Evolutionary conservation across 2,797 vertebrate species (phyloP), one percentile per base, ranked within the genome.

Genomic region (Sebastolobus alascanus): DNA sequence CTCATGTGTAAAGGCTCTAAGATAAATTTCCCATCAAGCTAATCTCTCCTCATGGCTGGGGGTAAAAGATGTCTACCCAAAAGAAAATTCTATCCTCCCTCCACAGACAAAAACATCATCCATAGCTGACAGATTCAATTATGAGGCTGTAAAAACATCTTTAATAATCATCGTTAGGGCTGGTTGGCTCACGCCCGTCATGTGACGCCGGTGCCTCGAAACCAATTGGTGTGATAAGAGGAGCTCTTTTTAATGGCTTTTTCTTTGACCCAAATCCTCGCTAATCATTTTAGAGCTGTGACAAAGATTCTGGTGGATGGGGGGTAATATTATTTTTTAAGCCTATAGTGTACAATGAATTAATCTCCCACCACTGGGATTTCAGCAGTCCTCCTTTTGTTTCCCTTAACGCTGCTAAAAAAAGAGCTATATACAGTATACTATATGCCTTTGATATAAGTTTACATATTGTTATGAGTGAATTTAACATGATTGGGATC

Each of bases 211-310:
- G 31, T 16, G 55, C 75, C 61, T 66, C 64, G 35, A 80, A 80
- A 69, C 67, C 78, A 82, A 88, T 61, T 81, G 25, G 25, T 5
- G 63, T 16, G 85, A 90, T 85, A 85, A 89, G 68, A 77, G 55
- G 50, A 83, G 73, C 58, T 85, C 69, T 72, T 87, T 89, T 87
- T 89, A 89, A 89, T 84, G 84, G 90, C 79, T 83, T 87, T 68
- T 78, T 46, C 43, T 46, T 89, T 92, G 77, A 93, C 88, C 92
- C 82, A 90, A 94, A 93, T 94, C 92, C 89, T 71, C 67, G 80
- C 87, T 93, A 93, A 95, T 95, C 90, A 91, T 92, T 92, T 92
- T 84, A 92, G 73, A 92, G 90, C 89, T 82, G 79, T 85, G 82
- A 90, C 76, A 83, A 91, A 90, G 83, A 93, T 89, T 86, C 33